Evolutionary conservation across 2,113 vertebrate species (phyloP), one percentile per base, ranked within the genome.

Genomic region (Dipodomys ordii): DNA sequence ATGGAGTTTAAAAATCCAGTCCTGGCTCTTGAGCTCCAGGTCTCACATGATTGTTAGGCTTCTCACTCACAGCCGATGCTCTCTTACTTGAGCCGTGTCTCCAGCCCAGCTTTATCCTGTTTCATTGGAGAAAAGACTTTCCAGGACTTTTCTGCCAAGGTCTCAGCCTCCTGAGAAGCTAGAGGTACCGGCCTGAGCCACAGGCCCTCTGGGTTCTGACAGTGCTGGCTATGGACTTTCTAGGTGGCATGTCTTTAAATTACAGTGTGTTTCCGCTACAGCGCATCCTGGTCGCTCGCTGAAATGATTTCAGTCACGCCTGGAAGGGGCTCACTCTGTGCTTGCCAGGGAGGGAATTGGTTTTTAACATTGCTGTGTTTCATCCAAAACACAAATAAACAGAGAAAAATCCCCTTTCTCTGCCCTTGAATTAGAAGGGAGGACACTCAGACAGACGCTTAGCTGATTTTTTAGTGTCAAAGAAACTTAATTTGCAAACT

Each of bases 401-500:
- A 83, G 67, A 39, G 0, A 97, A 95, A 94, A 7, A 65, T 69
- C 76, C 77, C 83, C 83, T 13, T 83, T 96, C 95, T 88, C 90
- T 80, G 46, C 90, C 83, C 71, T 77, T 91, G 25, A 69, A 91
- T 94, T 93, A 96, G 94, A 62, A 69, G 90, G 96, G 94, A 95
- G 87, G 96, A 96, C 97, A 97, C 92, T 97, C 97, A 95, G 96
- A 92, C 94, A 97, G 95, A 94, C 93, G 1, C 89, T 97, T 92
- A 97, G 97, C 88, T 97, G 97, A 96, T 97, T 98, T 98, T 97
- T 97, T 98, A 96, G 49, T 97, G 94, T 94, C 96, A 98, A 94
- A 97, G 97, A 98, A 98, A 98, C 97, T 93, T 98, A 95, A 97
- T 97, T 97, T 97, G 97, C 97, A 98, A 98, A 98, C 97, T 98